Evolutionary conservation across 2,888 invertebrate species (phyloP).

Genomic region (Orthosia gracilis): DNA sequence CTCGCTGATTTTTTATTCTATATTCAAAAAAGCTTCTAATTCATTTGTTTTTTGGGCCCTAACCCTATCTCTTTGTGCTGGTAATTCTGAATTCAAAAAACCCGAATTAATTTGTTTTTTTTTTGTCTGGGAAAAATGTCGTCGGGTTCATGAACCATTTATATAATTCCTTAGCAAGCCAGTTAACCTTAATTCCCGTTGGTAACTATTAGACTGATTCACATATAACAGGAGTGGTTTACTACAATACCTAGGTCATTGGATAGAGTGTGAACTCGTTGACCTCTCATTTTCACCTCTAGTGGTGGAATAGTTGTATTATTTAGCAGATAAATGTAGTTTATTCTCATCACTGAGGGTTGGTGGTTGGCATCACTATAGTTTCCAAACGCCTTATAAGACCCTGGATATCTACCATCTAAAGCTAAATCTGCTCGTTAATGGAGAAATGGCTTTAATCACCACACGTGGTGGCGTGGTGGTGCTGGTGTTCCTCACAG

Average conservation of each 20-base stretch:
- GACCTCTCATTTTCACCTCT: neutral
- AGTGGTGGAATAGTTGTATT: neutral
- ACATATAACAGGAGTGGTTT: slow-evolving; percentile 29
- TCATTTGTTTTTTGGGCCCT: neutral
- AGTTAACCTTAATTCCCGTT: slow-evolving; percentile 21
- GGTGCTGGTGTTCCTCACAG: no score
- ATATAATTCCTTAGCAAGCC: neutral
- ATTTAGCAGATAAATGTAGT: no score
- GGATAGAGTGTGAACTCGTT: slow-evolving; percentile 27
- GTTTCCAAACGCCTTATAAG: no score
- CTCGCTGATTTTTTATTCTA: neutral
- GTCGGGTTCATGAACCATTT: neutral
- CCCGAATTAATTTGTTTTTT: neutral
- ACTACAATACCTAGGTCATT: slow-evolving; percentile 22
- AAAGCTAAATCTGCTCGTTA: neutral
- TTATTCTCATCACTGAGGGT: no score
- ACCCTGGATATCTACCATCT: neutral
- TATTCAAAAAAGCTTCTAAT: neutral
- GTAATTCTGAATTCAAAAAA: neutral
- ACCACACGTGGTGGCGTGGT: neutral
- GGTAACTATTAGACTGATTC: neutral
- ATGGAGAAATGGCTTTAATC: no score
- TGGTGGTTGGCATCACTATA: no score
- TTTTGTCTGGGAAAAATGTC: no score
- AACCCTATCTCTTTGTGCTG: neutral